Base-by-base conservation (phyloP, 2,888 invertebrate species). In the Tyria jacobaeae region DNA sequence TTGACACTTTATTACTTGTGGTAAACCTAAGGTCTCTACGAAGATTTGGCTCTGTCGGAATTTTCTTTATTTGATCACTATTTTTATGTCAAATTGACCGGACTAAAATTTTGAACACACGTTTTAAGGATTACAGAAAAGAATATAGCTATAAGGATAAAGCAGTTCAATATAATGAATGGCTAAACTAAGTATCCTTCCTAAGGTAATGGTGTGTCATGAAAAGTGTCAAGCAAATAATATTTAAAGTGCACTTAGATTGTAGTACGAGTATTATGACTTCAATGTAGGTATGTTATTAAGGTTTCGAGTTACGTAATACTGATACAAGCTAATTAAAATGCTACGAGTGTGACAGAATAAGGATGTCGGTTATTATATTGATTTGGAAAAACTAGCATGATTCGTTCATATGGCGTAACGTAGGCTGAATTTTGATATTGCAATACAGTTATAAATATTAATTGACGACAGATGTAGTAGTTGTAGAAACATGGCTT, bases 301-400 rank as follows among this genome's bases (percentile, higher is more conserved):
- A 25, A 6, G 54, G 55, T 58, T 61, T 60, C 61, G 56, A 37
- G 58, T 71, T 74, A 56, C 67, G 63, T 56, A 61, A 70, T 64
- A 25, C 57, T 53, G 62, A 35, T 57, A 44, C 51, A 41, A 39
- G 37, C 50, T 71, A 70, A 77, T 77, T 75, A 66, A 70, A 71
- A 76, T 76, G 71, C 77, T 57, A 60, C 35, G 34, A 52, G 67
- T 70, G 64, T 67, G 52, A 48, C 66, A 60, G 63, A 70, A 68
- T 71, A 71, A 71, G 77, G 75, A 73, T 76, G 75, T 63, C 70
- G 66, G 61, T 51, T 66, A 65, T 72, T 58, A 70, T 75, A 68
- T 64, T 58, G 70, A 67, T 66, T 76, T 68, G 51, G 37, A 72
- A 73, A 72, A 72, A 68, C 60, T 44, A 68, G 72, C 59, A 68